Evolutionary conservation across 2,113 vertebrate species (phyloP).

Genomic region (Stictonetta naevosa): DNA sequence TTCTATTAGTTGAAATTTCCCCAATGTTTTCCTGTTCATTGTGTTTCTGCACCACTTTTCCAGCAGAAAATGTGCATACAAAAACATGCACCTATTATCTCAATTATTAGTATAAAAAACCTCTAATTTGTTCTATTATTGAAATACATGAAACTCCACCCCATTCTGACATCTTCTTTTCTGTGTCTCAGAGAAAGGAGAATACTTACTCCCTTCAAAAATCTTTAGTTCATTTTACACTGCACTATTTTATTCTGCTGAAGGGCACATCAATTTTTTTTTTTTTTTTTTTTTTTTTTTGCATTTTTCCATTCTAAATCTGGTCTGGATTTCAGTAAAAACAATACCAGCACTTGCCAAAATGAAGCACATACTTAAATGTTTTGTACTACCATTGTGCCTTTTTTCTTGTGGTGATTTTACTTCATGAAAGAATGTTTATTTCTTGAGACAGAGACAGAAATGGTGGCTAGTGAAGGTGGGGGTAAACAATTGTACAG

Average conservation of each 20-base stretch:
- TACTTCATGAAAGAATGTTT: not conserved
- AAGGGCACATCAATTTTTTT: not conserved
- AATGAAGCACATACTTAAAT: not conserved
- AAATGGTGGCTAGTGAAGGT: not conserved
- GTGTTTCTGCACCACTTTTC: not conserved
- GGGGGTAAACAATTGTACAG: not conserved
- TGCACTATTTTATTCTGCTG: not conserved
- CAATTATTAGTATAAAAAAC: not conserved
- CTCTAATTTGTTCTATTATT: not conserved
- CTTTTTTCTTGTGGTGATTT: not conserved
- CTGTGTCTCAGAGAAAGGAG: not conserved
- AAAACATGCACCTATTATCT: not conserved
- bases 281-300: too few species aligned
- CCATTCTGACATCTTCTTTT: not conserved
- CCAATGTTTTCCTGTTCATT: not conserved
- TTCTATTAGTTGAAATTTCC: not conserved
- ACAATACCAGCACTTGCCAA: not conserved
- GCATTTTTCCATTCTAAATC: not conserved
- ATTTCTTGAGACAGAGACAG: not conserved
- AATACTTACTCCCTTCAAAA: not conserved
- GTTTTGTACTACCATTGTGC: accelerated
- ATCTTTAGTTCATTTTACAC: not conserved
- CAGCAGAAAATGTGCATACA: not conserved
- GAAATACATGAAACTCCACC: not conserved
- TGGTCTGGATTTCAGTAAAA: not conserved